phyloP scores from a whole-genome alignment of 2,888 invertebrate species.

The Ormyrus rosae region DNA sequence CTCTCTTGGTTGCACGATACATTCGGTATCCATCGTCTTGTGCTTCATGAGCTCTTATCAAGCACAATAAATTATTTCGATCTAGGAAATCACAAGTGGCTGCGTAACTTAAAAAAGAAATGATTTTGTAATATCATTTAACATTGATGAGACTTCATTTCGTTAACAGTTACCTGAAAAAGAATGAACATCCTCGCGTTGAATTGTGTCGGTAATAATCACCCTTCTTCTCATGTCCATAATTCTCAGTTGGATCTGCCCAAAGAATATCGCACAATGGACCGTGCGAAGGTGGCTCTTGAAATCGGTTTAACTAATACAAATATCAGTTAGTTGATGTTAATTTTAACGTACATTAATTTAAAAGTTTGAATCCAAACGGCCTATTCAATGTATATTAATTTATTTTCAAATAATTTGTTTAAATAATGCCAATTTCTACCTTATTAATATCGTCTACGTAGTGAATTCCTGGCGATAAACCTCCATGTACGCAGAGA shows the following conservation, averaged over 20 bases:
- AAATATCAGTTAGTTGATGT: too few species aligned
- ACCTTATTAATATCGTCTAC: conserved; percentile 34
- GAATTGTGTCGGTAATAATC: conserved; percentile 17
- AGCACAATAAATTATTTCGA: conserved; percentile 16
- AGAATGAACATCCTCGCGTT: conserved; percentile 47
- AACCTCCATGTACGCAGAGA: conserved; percentile 53
- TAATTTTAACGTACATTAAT: too few species aligned
- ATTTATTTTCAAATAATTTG: too few species aligned
- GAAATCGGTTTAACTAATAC: conserved; percentile 41
- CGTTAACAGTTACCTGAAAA: conserved; percentile 34
- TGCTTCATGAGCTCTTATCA: conserved; percentile 55
- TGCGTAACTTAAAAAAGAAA: conserved; percentile 30
- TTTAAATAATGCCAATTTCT: background rate
- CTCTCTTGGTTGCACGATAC: conserved; percentile 2
- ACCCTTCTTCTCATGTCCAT: background rate
- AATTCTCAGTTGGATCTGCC: conserved; percentile 50
- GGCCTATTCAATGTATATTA: too few species aligned
- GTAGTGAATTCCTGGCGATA: conserved; percentile 43
- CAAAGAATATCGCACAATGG: conserved; percentile 52
- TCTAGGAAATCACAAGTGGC: conserved; percentile 44
- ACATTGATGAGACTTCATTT: too few species aligned
- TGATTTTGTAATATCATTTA: background rate
- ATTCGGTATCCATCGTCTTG: conserved; percentile 45
- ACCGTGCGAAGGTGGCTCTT: conserved; percentile 51
- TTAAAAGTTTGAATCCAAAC: too few species aligned